Evolutionary conservation across 2,797 vertebrate species (phyloP), one percentile per base, ranked within the genome.

Genomic region (Champsocephalus gunnari): DNA sequence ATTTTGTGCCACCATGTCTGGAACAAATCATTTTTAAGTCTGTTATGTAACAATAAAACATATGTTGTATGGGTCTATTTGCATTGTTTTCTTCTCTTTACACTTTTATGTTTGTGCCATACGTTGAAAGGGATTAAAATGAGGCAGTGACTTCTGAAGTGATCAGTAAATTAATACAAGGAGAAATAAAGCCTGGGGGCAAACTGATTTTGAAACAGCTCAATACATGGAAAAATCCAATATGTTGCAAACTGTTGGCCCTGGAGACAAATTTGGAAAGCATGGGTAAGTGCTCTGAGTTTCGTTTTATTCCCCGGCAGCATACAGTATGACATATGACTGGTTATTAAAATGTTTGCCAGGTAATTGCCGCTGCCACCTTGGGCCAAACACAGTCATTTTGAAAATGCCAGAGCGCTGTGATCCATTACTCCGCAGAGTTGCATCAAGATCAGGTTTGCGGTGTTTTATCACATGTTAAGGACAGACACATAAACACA

Each of bases 301-400:
- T 79, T 73, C 58, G 49, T 83, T 91, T 83, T 82, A 87, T 87
- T 72, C 86, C 84, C 53, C 71, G 88, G 87, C 81, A 87, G 82
- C 57, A 28, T 78, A n/a, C n/a, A n/a, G n/a, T n/a, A 61, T 90
- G 88, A 90, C 75, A 89, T 91, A 89, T 89, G 86, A 80, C 77
- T 88, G 82, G 87, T 90, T 91, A 91, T 92, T 92, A 91, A 91
- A 92, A 90, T 89, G 88, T 89, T 92, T 91, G 82, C 79, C 75
- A 88, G 87, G 89, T 92, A 91, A 91, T 87, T 91, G 89, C 85
- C 71, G 73, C 76, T 73, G 79, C 81, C 78, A 88, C 87, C 87
- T 86, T 86, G 87, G 87, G 89, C 86, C 81, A 87, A 90, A 91
- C 77, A 83, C 59, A 88, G 82, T 88, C 71, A 91, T 88, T 90